Base-by-base conservation (phyloP, 2,888 invertebrate genomes). In the Volucella zonaria region DNA sequence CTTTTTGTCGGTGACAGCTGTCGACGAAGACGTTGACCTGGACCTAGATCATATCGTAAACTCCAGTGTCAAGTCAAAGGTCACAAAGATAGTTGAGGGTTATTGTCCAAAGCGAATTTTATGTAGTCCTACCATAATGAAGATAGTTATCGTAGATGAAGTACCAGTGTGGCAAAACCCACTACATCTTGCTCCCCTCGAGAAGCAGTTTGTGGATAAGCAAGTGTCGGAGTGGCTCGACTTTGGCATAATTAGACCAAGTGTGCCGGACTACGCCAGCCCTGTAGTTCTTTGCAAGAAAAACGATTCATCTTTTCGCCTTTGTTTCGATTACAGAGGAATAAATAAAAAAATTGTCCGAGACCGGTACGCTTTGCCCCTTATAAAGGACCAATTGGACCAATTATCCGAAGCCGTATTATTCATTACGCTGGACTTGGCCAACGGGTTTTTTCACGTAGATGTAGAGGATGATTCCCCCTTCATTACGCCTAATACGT, bases 371-470 rank as follows among this genome's bases (percentile, higher is more conserved):
- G 1, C 61, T 73, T 3, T 18, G 18, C 73, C 73, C 2, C 23
- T 67, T 11, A 75, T 75, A 15, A 59, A 75, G 3, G 56, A 58
- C 6, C 18, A 45, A 45, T 14, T 62, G 12, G 59, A 54, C 4
- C 2, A 40, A 10, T 38, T 51, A n/a, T 14, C 18, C 1, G 42
- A 14, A 6, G 18, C 45, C 10, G 23, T 23, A 23, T 23, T 23
- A 23, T 18, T 18, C 18, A 18, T 1, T 18, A 18, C 18, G 18
- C 18, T 18, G 18, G 18, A 1, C 1, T 23, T 23, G 4, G 4
- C 23, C 4, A 23, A 2, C 3, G 3, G 73, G 18, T 18, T 3
- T 73, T 81, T 85, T 38, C 68, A 80, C 31, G 74, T 81, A 8
- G 38, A 61, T n/a, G 18, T 18, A 18, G 18, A 18, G 18, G 18